Conservation (phyloP, 2,888 invertebrate genomes). For the Thysanoteuthis rhombus region DNA sequence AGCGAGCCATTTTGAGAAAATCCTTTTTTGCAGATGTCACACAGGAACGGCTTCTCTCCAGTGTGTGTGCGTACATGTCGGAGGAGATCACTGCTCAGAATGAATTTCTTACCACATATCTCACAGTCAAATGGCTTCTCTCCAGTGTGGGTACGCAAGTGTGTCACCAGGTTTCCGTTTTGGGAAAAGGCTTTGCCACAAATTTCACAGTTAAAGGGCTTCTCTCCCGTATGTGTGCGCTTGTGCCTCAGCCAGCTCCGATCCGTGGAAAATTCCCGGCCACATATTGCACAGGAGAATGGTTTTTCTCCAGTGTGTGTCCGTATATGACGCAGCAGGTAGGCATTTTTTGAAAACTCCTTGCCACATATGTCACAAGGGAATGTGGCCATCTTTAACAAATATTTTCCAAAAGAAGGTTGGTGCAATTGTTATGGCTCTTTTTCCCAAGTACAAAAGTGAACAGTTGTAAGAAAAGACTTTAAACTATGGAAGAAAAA, state of each 20-base stretch:
- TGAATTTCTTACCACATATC: constrained; percentile 13
- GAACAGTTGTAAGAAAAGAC: neutral
- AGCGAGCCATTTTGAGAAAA: constrained; percentile 14
- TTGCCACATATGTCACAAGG: neutral
- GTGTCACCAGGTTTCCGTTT: constrained; percentile 13
- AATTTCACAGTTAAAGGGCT: neutral
- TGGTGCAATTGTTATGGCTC: neutral
- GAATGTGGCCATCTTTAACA: neutral
- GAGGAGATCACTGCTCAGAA: neutral
- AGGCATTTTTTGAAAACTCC: neutral
- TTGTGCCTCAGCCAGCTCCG: neutral
- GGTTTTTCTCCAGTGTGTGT: constrained; percentile 17
- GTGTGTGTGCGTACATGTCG: neutral
- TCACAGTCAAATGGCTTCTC: neutral
- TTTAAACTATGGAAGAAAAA: neutral
- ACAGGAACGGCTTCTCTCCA: constrained; percentile 19
- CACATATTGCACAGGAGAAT: neutral
- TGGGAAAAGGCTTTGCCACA: constrained; percentile 16
- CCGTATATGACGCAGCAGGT: neutral
- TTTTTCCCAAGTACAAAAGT: neutral
- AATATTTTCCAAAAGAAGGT: too few species aligned
- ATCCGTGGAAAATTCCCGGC: neutral
- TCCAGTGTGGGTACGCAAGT: constrained; percentile 1
- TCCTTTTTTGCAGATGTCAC: neutral
- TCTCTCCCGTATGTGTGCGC: neutral